Evolutionary conservation across 2,113 vertebrate species (phyloP).

Genomic region (Chloropsis cyanopogon): DNA sequence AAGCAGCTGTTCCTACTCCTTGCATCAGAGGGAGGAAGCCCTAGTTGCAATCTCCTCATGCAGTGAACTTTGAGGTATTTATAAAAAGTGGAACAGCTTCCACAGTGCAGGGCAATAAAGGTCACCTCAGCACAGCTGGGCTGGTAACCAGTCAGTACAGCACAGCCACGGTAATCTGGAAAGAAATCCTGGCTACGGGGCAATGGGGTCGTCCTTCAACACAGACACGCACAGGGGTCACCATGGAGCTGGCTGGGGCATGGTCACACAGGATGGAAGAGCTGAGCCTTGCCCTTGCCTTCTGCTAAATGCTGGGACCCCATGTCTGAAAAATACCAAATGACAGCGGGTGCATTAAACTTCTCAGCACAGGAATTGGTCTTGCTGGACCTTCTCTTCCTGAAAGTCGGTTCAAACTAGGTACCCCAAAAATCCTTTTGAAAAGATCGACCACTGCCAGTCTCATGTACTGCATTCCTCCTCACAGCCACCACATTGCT

Average conservation of each 20-base stretch:
- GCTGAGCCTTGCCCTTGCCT: not conserved
- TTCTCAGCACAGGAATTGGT: not conserved
- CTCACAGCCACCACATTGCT: fast-evolving
- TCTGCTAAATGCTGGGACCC: not conserved
- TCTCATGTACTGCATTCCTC: not conserved
- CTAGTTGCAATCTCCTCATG: not conserved
- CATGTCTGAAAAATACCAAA: not conserved
- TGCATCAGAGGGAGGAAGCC: not conserved
- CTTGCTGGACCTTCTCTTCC: not conserved
- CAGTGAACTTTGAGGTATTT: constrained; percentile 15
- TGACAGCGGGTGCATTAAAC: not conserved
- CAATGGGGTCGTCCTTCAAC: fast-evolving
- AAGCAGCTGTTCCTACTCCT: not conserved
- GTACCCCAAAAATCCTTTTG: not conserved
- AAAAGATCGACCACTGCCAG: not conserved
- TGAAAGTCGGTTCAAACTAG: not conserved
- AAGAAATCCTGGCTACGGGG: not conserved
- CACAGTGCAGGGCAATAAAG: not conserved
- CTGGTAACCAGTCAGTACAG: not conserved
- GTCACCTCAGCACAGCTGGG: not conserved
- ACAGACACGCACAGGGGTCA: not conserved
- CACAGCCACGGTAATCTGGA: fast-evolving
- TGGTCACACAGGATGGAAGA: not conserved
- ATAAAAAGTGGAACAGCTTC: not conserved
- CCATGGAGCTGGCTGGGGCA: fast-evolving